Evolutionary conservation across 2,797 vertebrate genomes (phyloP).

Genomic region (Oceanodroma leucorhoa): DNA sequence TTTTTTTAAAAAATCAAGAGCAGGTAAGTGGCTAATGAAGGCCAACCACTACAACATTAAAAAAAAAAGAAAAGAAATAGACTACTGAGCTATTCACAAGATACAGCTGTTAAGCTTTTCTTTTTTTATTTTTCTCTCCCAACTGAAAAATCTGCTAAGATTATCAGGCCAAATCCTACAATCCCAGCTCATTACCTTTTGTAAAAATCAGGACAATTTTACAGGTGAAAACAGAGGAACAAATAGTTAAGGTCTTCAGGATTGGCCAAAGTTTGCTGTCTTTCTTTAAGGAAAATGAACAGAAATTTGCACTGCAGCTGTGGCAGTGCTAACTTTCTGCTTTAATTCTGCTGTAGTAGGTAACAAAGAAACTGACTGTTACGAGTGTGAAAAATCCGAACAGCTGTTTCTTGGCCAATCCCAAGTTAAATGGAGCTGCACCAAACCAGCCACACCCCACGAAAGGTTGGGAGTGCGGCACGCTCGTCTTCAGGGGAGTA

Average conservation of each 20-base stretch:
- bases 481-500: neutral
- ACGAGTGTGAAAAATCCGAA: neutral
- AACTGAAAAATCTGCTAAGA: neutral
- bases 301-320: constrained; percentile 16
- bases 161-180: neutral
- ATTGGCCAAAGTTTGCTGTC: neutral
- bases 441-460: neutral
- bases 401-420: constrained; percentile 30
- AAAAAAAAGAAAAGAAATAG: neutral
- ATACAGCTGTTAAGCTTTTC: neutral
- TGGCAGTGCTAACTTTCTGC: constrained; percentile 32
- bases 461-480: neutral
- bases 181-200: neutral
- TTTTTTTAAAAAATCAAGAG: neutral
- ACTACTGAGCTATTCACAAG: neutral
- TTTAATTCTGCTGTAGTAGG: constrained; percentile 33
- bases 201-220: constrained; percentile 4
- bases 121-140: neutral
- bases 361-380: constrained; percentile 31
- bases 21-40: neutral
- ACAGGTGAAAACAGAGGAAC: constrained; percentile 5
- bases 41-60: neutral
- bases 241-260: neutral
- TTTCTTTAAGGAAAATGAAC: neutral
- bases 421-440: neutral